phyloP scores from a whole-genome alignment of 2,113 vertebrate species.

The Hippocampus guttulatus region DNA sequence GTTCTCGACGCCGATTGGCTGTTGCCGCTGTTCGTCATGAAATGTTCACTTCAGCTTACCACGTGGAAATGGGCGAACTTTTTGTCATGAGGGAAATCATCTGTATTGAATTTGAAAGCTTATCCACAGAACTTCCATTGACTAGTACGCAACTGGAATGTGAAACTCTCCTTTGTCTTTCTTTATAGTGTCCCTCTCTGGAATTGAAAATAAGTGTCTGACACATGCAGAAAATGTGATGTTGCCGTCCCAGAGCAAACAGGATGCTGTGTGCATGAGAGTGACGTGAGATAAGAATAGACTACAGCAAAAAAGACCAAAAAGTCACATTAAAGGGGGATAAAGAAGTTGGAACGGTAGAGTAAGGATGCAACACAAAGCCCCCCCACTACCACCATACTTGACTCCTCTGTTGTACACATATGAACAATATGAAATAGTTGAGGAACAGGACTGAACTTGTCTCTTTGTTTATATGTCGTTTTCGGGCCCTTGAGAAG shows the following conservation, averaged over 20 bases:
- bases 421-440: neutral
- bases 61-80: too few relatives aligned
- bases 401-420: neutral
- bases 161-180: neutral
- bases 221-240: slow-evolving; percentile 63
- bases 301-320: slow-evolving; percentile 19
- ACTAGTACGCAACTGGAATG: neutral
- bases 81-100: too few relatives aligned
- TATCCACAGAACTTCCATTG: too few relatives aligned
- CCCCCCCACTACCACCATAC: too few relatives aligned
- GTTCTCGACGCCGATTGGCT: too few relatives aligned
- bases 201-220: slow-evolving; percentile 65
- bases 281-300: slow-evolving; percentile 58
- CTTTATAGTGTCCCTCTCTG: neutral
- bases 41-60: too few relatives aligned
- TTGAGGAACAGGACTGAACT: neutral
- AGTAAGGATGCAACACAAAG: too few relatives aligned
- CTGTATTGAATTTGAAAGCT: too few relatives aligned
- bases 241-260: slow-evolving; percentile 71
- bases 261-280: slow-evolving; percentile 70
- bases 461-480: neutral
- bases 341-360: too few relatives aligned
- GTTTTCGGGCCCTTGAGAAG: neutral
- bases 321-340: neutral
- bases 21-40: too few relatives aligned